Evolutionary conservation across 2,888 invertebrate species (phyloP), one percentile per base, ranked within the genome.

Genomic region (Miltochrista miniata): DNA sequence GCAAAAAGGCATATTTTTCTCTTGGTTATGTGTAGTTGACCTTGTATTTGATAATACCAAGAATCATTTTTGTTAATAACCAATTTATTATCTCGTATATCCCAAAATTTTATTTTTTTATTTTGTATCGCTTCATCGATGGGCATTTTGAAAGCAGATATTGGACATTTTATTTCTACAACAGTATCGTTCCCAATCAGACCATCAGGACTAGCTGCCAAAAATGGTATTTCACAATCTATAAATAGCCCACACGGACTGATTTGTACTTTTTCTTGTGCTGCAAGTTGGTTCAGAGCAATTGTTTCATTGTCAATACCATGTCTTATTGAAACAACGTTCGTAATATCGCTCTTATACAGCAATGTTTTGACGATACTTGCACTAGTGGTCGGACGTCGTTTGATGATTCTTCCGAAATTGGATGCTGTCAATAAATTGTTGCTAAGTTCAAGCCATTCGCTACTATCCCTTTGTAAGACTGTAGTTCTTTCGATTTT

Each of bases 381-480:
- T 8, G 29, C 29, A 7, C 44, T 45, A 7, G 15, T 35, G 18
- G 14, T 18, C 10, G 24, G 10, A 18, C 44, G 44, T 7, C 49
- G 15, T 36, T 50, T 45, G 8, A 40, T 45, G n/a, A 45, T 31
- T 31, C 30, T 39, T n/a, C 45, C 40, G 18, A 45, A 50, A 11
- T 50, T 50, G 4, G 49, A 50, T 0, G 45, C 49, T 15, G 44
- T 48, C 10, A 43, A 13, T 33, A 48, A 38, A 12, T 42, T 48
- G 2, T 33, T 31, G 1, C 43, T 7, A 4, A 40, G 24, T 40
- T 47, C 40, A 0, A 45, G 13, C 50, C 41, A 50, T 10, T 50
- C 50, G 18, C 40, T 45, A 36, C 40, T 31, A 36, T 39, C 45
- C n/a, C 45, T 50, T 41, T 50, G 41, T 9, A 47, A 30, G 8